Evolutionary conservation across 2,113 vertebrate species (phyloP).

Genomic region (Microtus richardsoni): DNA sequence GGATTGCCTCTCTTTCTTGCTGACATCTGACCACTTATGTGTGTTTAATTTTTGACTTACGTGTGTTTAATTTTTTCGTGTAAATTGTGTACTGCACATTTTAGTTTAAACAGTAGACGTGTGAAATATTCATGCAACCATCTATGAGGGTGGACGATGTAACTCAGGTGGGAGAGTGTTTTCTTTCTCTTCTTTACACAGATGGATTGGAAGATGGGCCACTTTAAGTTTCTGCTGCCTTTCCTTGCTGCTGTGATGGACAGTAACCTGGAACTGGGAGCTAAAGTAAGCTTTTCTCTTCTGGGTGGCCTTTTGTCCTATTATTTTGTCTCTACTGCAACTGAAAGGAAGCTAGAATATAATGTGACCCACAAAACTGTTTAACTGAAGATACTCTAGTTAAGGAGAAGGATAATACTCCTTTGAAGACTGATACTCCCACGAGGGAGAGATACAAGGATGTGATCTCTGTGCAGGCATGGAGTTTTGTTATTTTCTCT

Average conservation of each 20-base stretch:
- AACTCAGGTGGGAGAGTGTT: background rate
- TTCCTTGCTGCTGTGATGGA: too few relatives aligned
- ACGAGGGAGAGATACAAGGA: background rate
- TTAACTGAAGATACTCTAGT: background rate
- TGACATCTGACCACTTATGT: slow-evolving; percentile 55
- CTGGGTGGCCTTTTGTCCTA: background rate
- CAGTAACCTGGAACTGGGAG: too few relatives aligned
- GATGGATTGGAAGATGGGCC: too few relatives aligned
- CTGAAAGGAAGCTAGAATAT: background rate
- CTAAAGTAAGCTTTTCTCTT: too few relatives aligned
- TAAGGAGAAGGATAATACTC: background rate
- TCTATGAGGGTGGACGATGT: background rate
- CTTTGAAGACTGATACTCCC: background rate
- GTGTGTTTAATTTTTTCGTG: slow-evolving; percentile 1
- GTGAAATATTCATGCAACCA: background rate
- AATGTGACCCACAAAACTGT: background rate
- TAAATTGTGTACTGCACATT: slow-evolving; percentile 27
- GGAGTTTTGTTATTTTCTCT: background rate
- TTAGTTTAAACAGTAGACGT: background rate
- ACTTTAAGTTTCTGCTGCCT: background rate
- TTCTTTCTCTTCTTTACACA: background rate
- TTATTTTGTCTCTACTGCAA: background rate
- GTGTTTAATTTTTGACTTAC: slow-evolving; percentile 22
- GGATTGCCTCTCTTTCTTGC: background rate
- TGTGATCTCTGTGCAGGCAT: background rate